Evolutionary conservation across 2,113 vertebrate species (phyloP), one percentile per base, ranked within the genome.

Genomic region (Formicarius rufipectus): DNA sequence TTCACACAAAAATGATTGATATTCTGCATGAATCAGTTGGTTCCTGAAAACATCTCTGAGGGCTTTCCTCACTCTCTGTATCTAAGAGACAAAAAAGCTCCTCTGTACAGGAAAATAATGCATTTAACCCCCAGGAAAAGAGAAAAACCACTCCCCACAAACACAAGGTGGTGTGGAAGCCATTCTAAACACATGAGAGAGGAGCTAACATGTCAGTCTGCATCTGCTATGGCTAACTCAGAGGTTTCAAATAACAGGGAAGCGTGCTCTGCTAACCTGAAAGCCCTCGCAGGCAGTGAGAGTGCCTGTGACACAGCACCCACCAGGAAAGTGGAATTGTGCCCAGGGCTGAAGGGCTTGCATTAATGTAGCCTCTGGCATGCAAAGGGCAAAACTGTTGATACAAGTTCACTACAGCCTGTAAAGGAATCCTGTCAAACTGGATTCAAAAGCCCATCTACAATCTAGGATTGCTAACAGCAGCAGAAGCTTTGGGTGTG

Each of bases 301-400:
- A n/a, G 19, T 10, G 13, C 33, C 30, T 45, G 2, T 0, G 2
- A 50, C 56, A 45, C 15, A 40, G 72, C 2, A 0, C 44, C 28
- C 33, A 6, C 30, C 52, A 37, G 37, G 58, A 30, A 58, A 53
- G 50, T 0, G 1, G 23, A 23, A 7, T 12, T 0, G 2, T 24
- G 42, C n/a, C 15, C 33, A 21, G 5, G 18, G 53, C 18, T 33
- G 30, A 55, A 55, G 8, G n/a, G 19, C 21, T 6, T 53, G 23
- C 17, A 18, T 21, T 60, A 56, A 42, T 1, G 20, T 6, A 47
- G 33, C 25, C 45, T 62, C 49, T 40, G 22, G 40, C 19, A 60
- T 76, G 30, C 58, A 62, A 35, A 72, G 14, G 50, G 30, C 19
- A 72, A 44, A 47, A 45, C 9, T 9, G 5, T 24, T 52, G 23